phyloP scores from a whole-genome alignment of 2,113 vertebrate genomes.

The Chinchilla lanigera region DNA sequence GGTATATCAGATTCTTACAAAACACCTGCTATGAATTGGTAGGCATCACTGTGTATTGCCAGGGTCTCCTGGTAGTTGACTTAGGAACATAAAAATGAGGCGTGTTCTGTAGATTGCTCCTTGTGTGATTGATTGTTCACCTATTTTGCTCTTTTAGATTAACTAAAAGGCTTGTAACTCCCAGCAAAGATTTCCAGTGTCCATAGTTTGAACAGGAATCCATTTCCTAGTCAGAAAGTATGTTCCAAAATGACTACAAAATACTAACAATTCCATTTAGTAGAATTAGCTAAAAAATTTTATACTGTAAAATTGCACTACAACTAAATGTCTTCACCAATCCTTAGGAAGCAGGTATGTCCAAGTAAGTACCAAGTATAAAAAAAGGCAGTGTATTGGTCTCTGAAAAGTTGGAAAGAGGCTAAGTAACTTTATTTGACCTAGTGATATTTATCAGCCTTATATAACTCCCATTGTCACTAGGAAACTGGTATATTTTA shows the following conservation, averaged over 20 bases:
- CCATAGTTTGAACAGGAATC: not conserved
- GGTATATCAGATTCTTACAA: not conserved
- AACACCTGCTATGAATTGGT: not conserved
- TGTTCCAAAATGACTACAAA: not conserved
- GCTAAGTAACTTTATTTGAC: constrained; percentile 8
- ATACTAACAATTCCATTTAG: not conserved
- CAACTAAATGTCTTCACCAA: not conserved
- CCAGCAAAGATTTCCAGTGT: not conserved
- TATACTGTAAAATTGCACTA: not conserved
- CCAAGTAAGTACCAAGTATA: not conserved
- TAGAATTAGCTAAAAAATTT: not conserved
- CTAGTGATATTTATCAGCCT: not conserved
- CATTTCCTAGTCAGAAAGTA: not conserved
- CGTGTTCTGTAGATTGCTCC: not conserved
- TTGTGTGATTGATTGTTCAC: not conserved
- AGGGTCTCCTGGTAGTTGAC: not conserved
- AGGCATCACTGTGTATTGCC: not conserved
- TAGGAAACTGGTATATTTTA: not conserved
- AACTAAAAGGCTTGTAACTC: constrained; percentile 1
- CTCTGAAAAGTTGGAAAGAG: not conserved
- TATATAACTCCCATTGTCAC: not conserved
- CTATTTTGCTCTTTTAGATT: constrained; percentile 7
- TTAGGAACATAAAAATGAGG: not conserved
- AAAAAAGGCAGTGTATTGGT: not conserved
- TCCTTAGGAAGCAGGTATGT: not conserved